These are phyloP conservation scores for Taeniopygia guttata DNA, from an alignment of 2,797 vertebrate genomes.

Conservation along the genomic window DNA sequence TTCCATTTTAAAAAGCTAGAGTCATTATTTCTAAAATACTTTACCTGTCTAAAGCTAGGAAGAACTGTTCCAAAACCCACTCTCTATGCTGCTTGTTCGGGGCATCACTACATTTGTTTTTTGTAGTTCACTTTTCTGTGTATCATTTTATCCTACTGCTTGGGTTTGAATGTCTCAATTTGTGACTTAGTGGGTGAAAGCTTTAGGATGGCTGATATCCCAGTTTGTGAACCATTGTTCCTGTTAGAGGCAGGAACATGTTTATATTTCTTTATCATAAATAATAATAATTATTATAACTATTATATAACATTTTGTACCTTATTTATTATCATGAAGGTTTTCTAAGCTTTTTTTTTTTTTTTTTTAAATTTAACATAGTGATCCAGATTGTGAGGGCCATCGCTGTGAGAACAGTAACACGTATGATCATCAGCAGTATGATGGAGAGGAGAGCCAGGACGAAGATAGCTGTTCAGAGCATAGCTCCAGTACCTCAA, in stretches of 20 bases:
- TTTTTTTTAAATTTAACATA: constrained; percentile 52
- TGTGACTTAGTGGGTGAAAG: background rate
- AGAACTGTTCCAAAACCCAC: background rate
- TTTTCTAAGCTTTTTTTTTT: background rate
- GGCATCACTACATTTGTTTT: background rate
- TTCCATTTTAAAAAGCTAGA: background rate
- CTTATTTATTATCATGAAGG: background rate
- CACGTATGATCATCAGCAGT: constrained; percentile 88
- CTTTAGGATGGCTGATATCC: background rate
- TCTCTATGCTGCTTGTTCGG: background rate
- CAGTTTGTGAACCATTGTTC: background rate
- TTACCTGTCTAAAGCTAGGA: background rate
- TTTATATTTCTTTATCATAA: background rate
- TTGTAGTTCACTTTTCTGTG: background rate
- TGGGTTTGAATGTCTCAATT: background rate
- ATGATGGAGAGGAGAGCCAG: constrained; percentile 93
- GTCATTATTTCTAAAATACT: background rate
- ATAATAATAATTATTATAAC: background rate
- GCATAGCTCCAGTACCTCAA: constrained; percentile 97
- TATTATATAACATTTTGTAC: background rate
- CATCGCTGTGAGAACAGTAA: constrained; percentile 92
- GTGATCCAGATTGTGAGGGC: constrained; percentile 96
- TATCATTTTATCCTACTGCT: background rate
- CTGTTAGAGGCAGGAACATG: background rate
- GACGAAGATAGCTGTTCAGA: constrained; percentile 99